Conservation (phyloP, 2,797 vertebrate species). For the Argya squamiceps region DNA sequence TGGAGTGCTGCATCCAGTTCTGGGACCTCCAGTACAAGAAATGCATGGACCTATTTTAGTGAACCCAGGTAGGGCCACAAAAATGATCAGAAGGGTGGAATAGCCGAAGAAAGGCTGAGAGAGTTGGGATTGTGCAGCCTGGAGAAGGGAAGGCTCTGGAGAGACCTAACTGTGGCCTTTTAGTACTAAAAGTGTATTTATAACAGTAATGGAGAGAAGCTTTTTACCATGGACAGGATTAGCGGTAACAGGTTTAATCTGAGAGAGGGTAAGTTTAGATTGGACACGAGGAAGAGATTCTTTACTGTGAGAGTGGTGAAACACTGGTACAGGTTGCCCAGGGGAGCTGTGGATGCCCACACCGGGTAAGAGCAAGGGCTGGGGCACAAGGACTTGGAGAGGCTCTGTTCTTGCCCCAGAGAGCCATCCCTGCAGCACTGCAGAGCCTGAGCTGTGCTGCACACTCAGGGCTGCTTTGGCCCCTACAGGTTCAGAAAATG, state of each 20-base stretch:
- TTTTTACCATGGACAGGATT: background rate
- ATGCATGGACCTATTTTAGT: background rate
- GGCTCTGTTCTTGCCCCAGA: background rate
- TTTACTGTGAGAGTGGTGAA: background rate
- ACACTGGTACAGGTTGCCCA: background rate
- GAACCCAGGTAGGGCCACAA: background rate
- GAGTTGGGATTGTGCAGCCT: background rate
- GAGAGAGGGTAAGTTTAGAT: background rate
- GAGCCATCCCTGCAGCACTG: background rate
- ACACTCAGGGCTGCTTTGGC: background rate
- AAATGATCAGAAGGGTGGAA: background rate
- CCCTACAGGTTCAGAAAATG: background rate
- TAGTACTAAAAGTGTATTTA: background rate
- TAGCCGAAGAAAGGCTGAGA: background rate
- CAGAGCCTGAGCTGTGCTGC: background rate
- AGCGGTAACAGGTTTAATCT: background rate
- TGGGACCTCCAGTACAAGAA: background rate
- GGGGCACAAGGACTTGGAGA: background rate
- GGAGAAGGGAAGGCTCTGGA: background rate
- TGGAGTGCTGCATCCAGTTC: background rate
- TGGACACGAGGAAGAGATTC: background rate
- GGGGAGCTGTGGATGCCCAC: background rate
- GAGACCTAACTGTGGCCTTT: background rate
- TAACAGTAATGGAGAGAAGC: background rate
- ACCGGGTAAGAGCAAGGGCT: rapidly evolving